Base-by-base conservation (phyloP, 2,113 vertebrate genomes). In the Xiphorhynchus elegans region DNA sequence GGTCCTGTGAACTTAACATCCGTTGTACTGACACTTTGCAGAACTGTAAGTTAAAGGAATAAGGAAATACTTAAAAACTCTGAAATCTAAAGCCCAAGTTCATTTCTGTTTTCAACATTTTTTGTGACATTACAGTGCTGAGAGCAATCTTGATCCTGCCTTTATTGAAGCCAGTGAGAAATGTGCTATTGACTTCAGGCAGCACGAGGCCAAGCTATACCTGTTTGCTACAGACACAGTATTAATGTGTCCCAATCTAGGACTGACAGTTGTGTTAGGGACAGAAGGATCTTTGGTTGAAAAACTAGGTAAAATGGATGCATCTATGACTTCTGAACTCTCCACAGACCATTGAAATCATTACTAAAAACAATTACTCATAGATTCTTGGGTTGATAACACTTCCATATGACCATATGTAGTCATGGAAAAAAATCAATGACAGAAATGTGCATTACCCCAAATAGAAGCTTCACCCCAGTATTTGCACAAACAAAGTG, bases 281-380 rank as follows among this genome's bases (percentile, higher is more conserved):
- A 72, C 31, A 64, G 37, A 64, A 86, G 59, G 47, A 63, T 28
- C 24, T 95, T 72, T 90, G 1, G 59, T 47, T 87, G 40, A 75
- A 87, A 46, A 89, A 70, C 31, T 50, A 39, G 37, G 35, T 62
- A 60, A 80, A 74, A 68, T 55, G 6, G 11, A n/a, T 69, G 11
- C 44, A n/a, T 68, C 25, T 69, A 3, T 63, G 52, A 90, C 67
- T 88, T 64, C 68, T 82, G 80, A 90, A 74, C 67, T 74, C 60
- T 76, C 26, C 12, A 46, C 16, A 74, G 76, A 53, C 63, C 80
- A 10, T 13, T 78, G 42, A 60, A 89, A 87, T 76, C 19, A 1
- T 89, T 86, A 72, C 72, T 87, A 95, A 60, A 81, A 90, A 92
- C 7, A 8, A 84, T 93, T 96, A 84, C 66, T 92, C 83, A 75